A percentile compares a stretch with the other conserved stretches of the same genome.
Conservation (phyloP, 2,113 vertebrate species). For the Pteruthius melanotis region DNA sequence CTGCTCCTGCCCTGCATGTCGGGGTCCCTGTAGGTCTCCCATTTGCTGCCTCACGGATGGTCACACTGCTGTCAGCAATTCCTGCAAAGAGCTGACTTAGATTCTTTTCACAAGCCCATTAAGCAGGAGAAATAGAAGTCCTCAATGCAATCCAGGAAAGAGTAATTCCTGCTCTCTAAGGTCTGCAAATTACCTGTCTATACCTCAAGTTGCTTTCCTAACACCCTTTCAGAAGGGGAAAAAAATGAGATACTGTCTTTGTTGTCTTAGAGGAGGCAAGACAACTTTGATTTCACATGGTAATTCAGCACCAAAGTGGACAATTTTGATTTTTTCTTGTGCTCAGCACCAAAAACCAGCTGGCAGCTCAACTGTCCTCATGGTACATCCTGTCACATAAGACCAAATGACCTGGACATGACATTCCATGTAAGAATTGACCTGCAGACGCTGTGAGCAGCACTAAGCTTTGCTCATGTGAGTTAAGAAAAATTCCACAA, state of each 20-base stretch:
- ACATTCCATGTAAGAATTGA: not conserved
- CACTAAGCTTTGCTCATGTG: not conserved
- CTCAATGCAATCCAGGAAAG: not conserved
- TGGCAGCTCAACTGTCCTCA: not conserved
- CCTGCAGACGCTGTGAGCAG: not conserved
- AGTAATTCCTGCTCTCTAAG: not conserved
- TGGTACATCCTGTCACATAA: not conserved
- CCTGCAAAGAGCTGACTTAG: not conserved
- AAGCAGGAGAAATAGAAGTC: not conserved
- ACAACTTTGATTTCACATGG: not conserved
- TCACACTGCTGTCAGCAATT: not conserved
- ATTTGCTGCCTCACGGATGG: not conserved
- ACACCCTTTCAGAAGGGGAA: not conserved
- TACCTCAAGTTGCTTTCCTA: not conserved
- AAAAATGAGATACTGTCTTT: not conserved
- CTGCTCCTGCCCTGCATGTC: rapidly evolving
- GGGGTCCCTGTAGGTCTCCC: not conserved
- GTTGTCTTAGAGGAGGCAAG: not conserved
- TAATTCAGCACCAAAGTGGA: not conserved
- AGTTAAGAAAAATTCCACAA: not conserved
- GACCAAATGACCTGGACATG: not conserved
- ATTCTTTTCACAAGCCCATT: not conserved
- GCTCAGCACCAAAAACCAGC: not conserved
- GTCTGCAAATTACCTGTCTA: not conserved
- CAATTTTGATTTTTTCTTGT: not conserved